Base-by-base conservation (phyloP, 2,888 invertebrate genomes). In the Drosophila kuntzei region DNA sequence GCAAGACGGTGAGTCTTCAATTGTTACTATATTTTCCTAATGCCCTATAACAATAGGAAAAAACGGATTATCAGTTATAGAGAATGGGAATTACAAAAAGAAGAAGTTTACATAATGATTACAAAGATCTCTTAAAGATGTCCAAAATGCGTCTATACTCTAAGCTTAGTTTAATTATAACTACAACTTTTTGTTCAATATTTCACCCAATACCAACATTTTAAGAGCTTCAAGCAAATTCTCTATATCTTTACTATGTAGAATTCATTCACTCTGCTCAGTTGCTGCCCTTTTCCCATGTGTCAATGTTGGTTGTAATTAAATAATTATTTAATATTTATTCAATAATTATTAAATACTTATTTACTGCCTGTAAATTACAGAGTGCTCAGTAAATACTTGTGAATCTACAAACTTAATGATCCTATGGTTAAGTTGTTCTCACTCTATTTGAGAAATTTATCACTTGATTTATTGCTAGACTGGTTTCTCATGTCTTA, bases 1-100 rank as follows among this genome's bases (percentile, higher is more conserved):
- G 90, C 92, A 50, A 92, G 92, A 91, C 90, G 92, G 92, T 92
- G 74, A 92, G 91, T 74, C 7, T 16, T 29, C 7, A 29, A 7
- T 22, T 22, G 22, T 22, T 22, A n/a, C n/a, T 4, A 0, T 1
- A 20, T 20, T 4, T 41, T 41, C 5, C 20, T 18, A 1, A 12
- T 27, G 14, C 7, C 5, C 20, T 2, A n/a, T 25, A 43, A 14
- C 2, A 2, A 14, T n/a, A 14, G 22, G 2, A 43, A 22, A 14
- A 8, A 14, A 7, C 9, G 37, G 7, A 3, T 16, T 3, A 9
- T 9, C 37, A 9, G 16, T 22, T 22, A 22, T 22, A 4, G 4
- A 3, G 2, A 22, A 18, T 16, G 3, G 9, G 9, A 2, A 1
- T 8, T 29, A 22, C 22, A 22, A 22, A n/a, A n/a, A n/a, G n/a